Evolutionary conservation across 2,797 vertebrate genomes (phyloP), one percentile per base, ranked within the genome.

Genomic region (Lates japonicus): DNA sequence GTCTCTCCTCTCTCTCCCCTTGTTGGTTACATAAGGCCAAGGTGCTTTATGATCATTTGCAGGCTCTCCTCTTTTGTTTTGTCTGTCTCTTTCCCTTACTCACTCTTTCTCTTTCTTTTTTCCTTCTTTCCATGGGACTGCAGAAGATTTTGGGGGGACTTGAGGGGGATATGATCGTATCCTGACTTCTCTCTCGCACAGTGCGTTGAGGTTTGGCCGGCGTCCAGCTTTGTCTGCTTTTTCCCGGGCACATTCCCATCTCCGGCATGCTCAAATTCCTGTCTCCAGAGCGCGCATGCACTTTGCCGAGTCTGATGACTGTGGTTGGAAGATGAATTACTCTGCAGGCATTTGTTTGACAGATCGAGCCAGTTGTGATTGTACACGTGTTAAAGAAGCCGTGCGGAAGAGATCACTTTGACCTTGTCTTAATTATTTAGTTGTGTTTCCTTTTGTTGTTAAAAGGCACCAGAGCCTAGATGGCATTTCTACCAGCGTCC

Each of bases 201-300:
- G 87, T 78, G 88, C 68, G 61, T 46, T 89, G 90, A 84, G 91
- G 88, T 90, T 88, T 96, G 95, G 94, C 94, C 11, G 6, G 2
- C 13, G 7, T 93, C 95, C 95, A 95, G 88, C 83, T 87, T 94
- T 92, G 88, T 91, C 94, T 93, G 90, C 82, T 86, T 86, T 74
- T 84, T 88, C 90, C 90, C 78, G 85, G 81, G 91, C 88, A 80
- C 87, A 79, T 92, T 92, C 91, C 83, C 88, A 85, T 93, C 87
- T 81, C 88, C 66, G 73, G 90, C 87, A 85, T 81, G 81, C 90
- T 91, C 78, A 73, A 71, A 90, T 83, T 86, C 85, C 83, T 82
- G 89, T 91, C 90, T 90, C 85, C 66, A n/a, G 81, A 87, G 92
- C 65, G 66, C 74, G 82, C 90, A 20, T 57, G 89, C 84, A 89